Base-by-base conservation (phyloP, 2,888 invertebrate species). In the Mimas tiliae region DNA sequence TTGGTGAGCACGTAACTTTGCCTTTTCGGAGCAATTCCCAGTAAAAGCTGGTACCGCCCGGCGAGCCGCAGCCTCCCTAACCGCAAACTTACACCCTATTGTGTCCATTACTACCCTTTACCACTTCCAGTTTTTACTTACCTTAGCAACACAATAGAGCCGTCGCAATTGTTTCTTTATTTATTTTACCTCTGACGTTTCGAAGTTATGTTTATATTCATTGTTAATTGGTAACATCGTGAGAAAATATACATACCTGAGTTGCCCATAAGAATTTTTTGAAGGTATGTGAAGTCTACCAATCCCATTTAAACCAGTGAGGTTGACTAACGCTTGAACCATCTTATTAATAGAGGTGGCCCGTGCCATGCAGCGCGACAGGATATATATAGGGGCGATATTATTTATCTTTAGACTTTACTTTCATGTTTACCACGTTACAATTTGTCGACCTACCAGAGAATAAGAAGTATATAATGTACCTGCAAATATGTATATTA, bases 1-100 rank as follows among this genome's bases (percentile, higher is more conserved):
- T 80, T 79, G 71, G 78, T 79, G 79, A 76, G 75, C 79, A 80
- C 81, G 81, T 86, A 86, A 87, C 84, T 87, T 85, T 83, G 82
- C 83, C 85, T 84, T 86, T 84, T 84, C 82, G 80, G 75, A 82
- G 80, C 80, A 79, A 84, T 86, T 82, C 82, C 78, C 80, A 77
- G 77, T 80, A 81, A 86, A 84, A 84, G 82, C 82, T 72, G 78
- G 78, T 76, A 77, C 80, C 82, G 82, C 78, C 76, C 81, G 78
- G 74, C 73, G 69, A 81, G 79, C 75, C 73, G 69, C 77, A 70
- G 73, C 78, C 76, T 83, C 84, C 82, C 80, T 81, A 70, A 70
- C 83, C 87, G 73, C 86, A 84, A 84, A 83, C 85, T 85, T 84
- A 79, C 84, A 82, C 85, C 82, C 83, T 81, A 81, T 84, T 85